Conservation (phyloP, 2,113 vertebrate genomes). For the Felis catus region DNA sequence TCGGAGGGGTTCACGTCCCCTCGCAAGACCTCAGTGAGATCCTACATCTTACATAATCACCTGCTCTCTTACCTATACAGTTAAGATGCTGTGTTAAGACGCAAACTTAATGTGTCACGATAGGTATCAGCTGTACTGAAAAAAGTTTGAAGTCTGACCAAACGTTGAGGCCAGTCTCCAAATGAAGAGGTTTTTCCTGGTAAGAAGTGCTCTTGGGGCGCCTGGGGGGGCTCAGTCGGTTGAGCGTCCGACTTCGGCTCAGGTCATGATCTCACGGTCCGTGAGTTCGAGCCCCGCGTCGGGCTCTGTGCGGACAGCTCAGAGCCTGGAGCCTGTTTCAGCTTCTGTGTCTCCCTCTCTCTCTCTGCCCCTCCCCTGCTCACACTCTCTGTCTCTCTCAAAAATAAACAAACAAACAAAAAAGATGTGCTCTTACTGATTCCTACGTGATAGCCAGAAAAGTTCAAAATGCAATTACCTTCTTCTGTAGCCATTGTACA, state of each 20-base stretch:
- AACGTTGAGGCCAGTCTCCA: background rate
- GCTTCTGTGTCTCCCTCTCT: too few species aligned
- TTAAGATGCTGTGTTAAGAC: background rate
- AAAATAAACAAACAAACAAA: too few species aligned
- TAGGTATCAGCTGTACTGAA: background rate
- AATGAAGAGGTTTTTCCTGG: background rate
- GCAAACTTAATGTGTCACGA: background rate
- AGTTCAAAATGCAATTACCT: conserved; percentile 82
- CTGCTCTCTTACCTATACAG: background rate
- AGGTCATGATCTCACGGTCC: too few species aligned
- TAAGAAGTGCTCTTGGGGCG: too few species aligned
- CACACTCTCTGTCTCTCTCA: too few species aligned
- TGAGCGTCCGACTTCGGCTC: too few species aligned
- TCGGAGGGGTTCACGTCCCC: background rate
- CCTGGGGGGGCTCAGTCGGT: too few species aligned
- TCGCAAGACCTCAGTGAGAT: background rate
- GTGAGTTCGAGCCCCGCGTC: too few species aligned
- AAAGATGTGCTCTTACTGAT: background rate
- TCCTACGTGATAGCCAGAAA: too few species aligned
- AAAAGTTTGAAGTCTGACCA: background rate
- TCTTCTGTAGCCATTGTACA: conserved; percentile 99
- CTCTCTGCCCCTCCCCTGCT: too few species aligned
- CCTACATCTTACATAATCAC: background rate
- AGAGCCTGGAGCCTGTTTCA: too few species aligned
- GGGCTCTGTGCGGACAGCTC: too few species aligned